Conservation (phyloP, 2,888 invertebrate genomes). For the Bombyx huttoni region DNA sequence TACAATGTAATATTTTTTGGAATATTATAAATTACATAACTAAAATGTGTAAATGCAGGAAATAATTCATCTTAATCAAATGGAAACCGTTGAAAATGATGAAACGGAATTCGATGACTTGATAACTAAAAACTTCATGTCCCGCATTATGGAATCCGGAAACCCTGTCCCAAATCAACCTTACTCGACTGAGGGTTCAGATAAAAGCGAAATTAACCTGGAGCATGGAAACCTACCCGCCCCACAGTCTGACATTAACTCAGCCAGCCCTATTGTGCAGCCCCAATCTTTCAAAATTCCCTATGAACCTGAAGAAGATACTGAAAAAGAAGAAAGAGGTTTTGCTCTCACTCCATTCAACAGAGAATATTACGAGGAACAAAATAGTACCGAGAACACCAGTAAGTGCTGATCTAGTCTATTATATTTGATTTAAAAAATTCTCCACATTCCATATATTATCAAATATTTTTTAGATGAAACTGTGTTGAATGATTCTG, state of each 20-base stretch:
- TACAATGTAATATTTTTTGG: neutral
- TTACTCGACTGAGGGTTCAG: neutral
- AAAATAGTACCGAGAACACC: constrained; percentile 7
- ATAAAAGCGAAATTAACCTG: neutral
- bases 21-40: neutral
- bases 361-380: constrained; percentile 25
- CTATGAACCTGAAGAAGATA: neutral
- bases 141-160: neutral
- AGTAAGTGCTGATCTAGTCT: constrained; percentile 18
- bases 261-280: neutral
- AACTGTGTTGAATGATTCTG: neutral
- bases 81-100: constrained; percentile 17
- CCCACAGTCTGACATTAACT: neutral
- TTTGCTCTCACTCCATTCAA: constrained; percentile 40
- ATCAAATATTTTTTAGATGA: neutral
- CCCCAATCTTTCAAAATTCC: neutral
- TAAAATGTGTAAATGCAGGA: constrained; percentile 19
- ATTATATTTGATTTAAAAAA: no score
- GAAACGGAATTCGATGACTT: constrained; percentile 2
- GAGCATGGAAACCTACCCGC: neutral
- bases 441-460: no score
- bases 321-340: constrained; percentile 10
- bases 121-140: neutral
- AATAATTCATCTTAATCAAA: constrained; percentile 33
- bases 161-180: neutral